Conservation (phyloP, 2,113 vertebrate genomes). For the Perognathus longimembris region DNA sequence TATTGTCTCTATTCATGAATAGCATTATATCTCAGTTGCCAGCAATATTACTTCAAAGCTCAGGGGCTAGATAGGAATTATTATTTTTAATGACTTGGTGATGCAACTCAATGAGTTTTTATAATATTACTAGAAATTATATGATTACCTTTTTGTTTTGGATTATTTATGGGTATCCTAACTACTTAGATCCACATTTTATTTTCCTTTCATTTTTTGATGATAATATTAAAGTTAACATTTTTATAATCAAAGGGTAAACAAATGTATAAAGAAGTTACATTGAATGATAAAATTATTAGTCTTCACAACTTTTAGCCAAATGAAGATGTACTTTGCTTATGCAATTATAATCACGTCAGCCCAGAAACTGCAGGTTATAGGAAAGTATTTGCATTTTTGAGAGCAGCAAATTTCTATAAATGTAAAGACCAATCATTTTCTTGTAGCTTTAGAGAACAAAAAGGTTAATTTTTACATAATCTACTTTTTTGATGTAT, state of each 20-base stretch:
- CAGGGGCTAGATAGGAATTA: conserved; percentile 54
- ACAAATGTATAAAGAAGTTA: not conserved
- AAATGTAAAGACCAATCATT: conserved; percentile 64
- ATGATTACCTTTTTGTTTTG: conserved; percentile 67
- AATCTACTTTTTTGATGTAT: not conserved
- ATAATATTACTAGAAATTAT: conserved; percentile 53
- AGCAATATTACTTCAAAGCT: conserved; percentile 69
- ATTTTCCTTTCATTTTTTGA: not conserved
- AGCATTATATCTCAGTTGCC: conserved; percentile 4
- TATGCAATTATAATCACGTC: conserved; percentile 51
- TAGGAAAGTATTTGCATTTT: conserved; percentile 19
- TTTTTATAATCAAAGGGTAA: conserved; percentile 44
- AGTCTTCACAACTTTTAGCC: conserved; percentile 47
- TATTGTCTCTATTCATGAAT: conserved; percentile 49
- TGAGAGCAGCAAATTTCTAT: conserved; percentile 61
- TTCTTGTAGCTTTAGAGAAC: conserved; percentile 10
- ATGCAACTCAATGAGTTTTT: conserved; percentile 63
- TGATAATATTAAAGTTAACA: conserved; percentile 47
- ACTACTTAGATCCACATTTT: not conserved
- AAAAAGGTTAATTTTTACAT: conserved; percentile 27
- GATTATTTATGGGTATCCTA: conserved; percentile 44
- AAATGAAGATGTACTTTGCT: conserved; percentile 58
- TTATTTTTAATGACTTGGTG: not conserved
- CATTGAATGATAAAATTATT: conserved; percentile 39
- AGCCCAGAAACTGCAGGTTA: conserved; percentile 44